Evolutionary conservation across 2,888 invertebrate species (phyloP), one percentile per base, ranked within the genome.

Genomic region (Monochamus alternatus): DNA sequence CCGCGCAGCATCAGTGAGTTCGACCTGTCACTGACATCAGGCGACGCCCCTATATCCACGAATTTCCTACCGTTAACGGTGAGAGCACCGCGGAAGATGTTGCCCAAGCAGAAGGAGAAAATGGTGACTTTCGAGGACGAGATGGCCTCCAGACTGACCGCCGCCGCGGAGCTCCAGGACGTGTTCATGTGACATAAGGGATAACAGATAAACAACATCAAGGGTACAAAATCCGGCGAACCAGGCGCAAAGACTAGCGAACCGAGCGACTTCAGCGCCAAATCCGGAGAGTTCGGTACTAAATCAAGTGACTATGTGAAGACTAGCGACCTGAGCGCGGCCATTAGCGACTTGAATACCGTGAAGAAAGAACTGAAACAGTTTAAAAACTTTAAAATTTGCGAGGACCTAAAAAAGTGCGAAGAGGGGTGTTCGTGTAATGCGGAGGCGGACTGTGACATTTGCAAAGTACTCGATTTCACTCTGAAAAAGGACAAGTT

Each of bases 51-150:
- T 5, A 87, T 87, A 55, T 79, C 87, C 74, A 85, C 86, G 77
- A 83, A 86, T 77, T 84, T 89, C 80, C 83, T 88, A 76, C 86
- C 89, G 82, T 80, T 88, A 77, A 86, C 88, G 52, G 87, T 87
- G 44, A 82, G 87, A 63, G 84, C 86, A 43, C 89, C 86, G 79
- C 87, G 87, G 12, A 88, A 87, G 74, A 77, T 80, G 68, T 87
- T 89, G 3, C 88, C 89, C 22, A 91, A 92, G 79, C 91, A 91
- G 75, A 90, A 93, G 67, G 95, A 95, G 87, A 95, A 95, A 87
- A 93, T 95, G 93, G 95, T 95, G 55, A 95, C 95, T 4, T 95
- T 95, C 84, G 95, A 95, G 86, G 95, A 95, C 87, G 95, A 95
- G 88, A 90, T 85, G 90, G 90, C 81, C 67, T 85, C 83, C 30